Evolutionary conservation across 2,113 vertebrate species (phyloP).

Genomic region (Hucho hucho): DNA sequence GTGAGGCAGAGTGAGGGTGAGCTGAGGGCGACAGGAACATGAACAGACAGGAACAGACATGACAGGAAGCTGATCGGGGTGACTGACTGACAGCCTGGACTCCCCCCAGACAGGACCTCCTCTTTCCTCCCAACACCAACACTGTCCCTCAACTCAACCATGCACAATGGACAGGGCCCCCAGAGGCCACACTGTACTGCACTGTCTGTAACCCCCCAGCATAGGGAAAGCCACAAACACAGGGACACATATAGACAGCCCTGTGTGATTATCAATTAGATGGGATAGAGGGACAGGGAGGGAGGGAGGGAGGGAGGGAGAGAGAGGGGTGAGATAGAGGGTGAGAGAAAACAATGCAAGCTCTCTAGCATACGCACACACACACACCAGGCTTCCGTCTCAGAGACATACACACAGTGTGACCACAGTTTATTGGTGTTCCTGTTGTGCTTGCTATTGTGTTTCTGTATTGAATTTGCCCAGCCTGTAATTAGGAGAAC

Average conservation of each 20-base stretch:
- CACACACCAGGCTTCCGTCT: too few relatives aligned
- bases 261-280: too few relatives aligned
- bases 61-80: constrained; percentile 55
- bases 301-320: too few relatives aligned
- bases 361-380: too few relatives aligned
- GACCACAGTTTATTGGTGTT: not conserved
- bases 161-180: not conserved
- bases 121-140: not conserved
- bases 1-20: not conserved
- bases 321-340: too few relatives aligned
- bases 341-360: too few relatives aligned
- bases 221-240: too few relatives aligned
- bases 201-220: too few relatives aligned
- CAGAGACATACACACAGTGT: too few relatives aligned
- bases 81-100: not conserved
- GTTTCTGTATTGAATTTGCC: constrained; percentile 32
- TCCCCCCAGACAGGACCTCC: not conserved
- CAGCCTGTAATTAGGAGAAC: constrained; percentile 10
- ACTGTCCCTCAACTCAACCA: not conserved
- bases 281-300: too few relatives aligned
- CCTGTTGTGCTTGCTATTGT: constrained; percentile 27
- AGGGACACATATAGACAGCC: too few relatives aligned
- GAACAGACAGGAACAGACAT: constrained; percentile 39
- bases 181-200: too few relatives aligned
- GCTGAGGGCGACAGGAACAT: not conserved